Conservation (phyloP, 2,888 invertebrate genomes). For the Hypsopygia costalis region DNA sequence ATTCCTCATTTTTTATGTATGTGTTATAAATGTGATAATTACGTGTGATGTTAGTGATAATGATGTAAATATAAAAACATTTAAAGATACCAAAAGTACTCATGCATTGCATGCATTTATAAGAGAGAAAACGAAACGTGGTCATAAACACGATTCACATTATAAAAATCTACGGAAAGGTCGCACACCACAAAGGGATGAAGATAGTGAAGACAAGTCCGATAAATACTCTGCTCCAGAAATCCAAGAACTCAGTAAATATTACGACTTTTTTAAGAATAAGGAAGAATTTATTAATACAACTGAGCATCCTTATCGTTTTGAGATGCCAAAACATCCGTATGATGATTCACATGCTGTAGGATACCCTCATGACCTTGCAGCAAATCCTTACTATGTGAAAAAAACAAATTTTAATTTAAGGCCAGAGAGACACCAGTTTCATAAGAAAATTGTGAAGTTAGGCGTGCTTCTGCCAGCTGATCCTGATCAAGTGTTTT, state of each 20-base stretch:
- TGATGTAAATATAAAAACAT: constrained; percentile 49
- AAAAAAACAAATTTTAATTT: constrained; percentile 65
- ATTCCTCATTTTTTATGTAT: constrained; percentile 61
- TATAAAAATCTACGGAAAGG: constrained; percentile 40
- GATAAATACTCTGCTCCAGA: constrained; percentile 42
- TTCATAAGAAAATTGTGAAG: constrained; percentile 72
- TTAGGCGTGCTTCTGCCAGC: constrained; percentile 84
- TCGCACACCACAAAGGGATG: constrained; percentile 38
- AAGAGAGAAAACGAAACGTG: constrained; percentile 37
- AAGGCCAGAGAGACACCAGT: constrained; percentile 53
- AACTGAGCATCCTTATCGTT: constrained; percentile 36
- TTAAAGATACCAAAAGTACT: constrained; percentile 28
- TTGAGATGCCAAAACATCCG: constrained; percentile 30
- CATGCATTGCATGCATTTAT: constrained; percentile 28
- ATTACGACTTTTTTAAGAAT: constrained; percentile 47
- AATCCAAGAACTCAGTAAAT: constrained; percentile 47
- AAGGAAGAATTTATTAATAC: constrained; percentile 43
- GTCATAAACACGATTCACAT: constrained; percentile 35
- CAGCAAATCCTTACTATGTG: constrained; percentile 52
- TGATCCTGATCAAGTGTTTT: constrained; percentile 82
- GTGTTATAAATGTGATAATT: constrained; percentile 73
- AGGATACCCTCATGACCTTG: constrained; percentile 62
- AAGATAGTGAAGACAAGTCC: constrained; percentile 45
- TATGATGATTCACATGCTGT: constrained; percentile 49
- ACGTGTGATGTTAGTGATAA: constrained; percentile 72